Evolutionary conservation across 2,113 vertebrate species (phyloP), one percentile per base, ranked within the genome.

Genomic region (Coturnix japonica): DNA sequence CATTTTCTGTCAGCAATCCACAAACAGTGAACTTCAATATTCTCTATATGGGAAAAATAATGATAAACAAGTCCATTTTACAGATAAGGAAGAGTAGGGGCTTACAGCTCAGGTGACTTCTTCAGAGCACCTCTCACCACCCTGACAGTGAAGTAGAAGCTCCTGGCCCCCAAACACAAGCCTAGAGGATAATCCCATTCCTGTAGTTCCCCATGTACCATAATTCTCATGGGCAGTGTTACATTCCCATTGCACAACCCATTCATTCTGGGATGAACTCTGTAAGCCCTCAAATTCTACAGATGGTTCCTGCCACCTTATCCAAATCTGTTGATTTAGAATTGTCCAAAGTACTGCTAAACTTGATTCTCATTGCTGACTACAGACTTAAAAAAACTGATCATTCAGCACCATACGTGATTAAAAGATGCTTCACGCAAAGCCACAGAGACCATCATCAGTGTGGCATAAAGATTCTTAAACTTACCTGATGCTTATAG

Each of bases 171-270:
- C n/a, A 3, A 69, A 47, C 44, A 53, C 26, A 20, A 39, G 25
- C 6, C 19, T 49, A 35, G 78, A 33, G 54, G 51, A 33, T 26
- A 31, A 19, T 39, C 56, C 70, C 10, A 56, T 41, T 51, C 18
- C 25, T 53, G 15, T 23, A 16, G 3, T 21, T 54, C 69, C 6
- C 25, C 47, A 25, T 6, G 10, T 31, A 73, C 44, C 22, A 30
- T 44, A 30, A 56, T 57, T 72, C 66, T 63, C 9, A 2, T 5
- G 2, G 16, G 6, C 17, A 46, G 0, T 35, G 3, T 8, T 39
- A 39, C n/a, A 75, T 60, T 83, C 67, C 43, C 26, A 51, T 13
- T 30, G 56, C 22, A 46, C n/a, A 46, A 59, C 11, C 56, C 25
- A 46, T 26, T 56, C 28, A 18, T 4, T 26, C 43, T 39, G 15